These are phyloP conservation scores for Lepidochitona cinerea DNA, from an alignment of 2,888 invertebrate genomes.

Conservation along the genomic window DNA sequence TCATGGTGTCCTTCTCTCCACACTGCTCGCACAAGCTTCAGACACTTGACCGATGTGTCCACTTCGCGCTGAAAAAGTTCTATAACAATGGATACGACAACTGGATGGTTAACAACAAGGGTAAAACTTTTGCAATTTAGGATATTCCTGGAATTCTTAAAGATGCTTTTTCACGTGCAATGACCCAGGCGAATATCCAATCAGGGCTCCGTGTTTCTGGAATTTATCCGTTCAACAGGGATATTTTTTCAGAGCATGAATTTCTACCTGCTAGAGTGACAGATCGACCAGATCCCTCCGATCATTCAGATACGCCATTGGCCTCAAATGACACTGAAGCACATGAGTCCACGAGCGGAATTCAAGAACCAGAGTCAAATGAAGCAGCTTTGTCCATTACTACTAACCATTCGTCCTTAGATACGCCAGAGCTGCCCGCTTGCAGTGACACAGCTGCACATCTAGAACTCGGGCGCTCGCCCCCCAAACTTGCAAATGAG, in stretches of 20 bases:
- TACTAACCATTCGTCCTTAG: no score
- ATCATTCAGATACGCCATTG: neutral
- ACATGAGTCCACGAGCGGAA: neutral
- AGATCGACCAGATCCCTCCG: neutral
- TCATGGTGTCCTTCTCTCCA: constrained; percentile 7
- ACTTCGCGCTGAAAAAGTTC: constrained; percentile 3
- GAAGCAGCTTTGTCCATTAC: no score
- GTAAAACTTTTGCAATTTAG: constrained; percentile 1
- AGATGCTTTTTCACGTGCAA: neutral
- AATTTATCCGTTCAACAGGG: neutral
- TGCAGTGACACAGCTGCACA: neutral
- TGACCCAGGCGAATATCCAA: neutral
- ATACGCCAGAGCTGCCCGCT: no score
- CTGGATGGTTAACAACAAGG: constrained; percentile 5
- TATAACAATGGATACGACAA: neutral
- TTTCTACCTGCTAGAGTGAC: neutral
- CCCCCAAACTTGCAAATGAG: no score
- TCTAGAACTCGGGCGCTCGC: no score
- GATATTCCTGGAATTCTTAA: neutral
- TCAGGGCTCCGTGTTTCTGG: neutral
- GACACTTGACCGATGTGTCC: neutral
- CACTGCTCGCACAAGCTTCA: constrained; percentile 9
- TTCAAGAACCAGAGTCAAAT: no score
- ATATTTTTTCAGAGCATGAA: neutral
- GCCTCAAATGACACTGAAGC: neutral